phyloP scores from a whole-genome alignment of 1,140 invertebrate genomes.

The Nixonia krombeini region DNA sequence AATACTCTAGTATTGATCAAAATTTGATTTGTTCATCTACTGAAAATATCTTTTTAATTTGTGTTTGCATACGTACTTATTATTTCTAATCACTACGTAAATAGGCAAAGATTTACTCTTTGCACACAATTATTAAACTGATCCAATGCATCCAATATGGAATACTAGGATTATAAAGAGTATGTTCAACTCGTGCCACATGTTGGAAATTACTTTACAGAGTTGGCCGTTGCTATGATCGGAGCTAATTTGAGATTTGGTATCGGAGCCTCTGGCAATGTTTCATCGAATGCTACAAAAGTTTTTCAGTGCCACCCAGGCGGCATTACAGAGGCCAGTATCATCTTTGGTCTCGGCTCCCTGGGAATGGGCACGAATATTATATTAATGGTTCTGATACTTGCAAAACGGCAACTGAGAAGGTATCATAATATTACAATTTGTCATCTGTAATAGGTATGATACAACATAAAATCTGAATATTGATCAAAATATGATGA shows the following conservation, averaged over 20 bases:
- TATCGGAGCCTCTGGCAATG: conserved; percentile 76
- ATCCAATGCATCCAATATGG: too few relatives aligned
- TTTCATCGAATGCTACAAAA: conserved; percentile 78
- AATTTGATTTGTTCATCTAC: too few relatives aligned
- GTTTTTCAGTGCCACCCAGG: conserved; percentile 84
- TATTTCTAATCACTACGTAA: too few relatives aligned
- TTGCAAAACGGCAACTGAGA: conserved; percentile 81
- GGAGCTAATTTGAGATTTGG: conserved; percentile 83
- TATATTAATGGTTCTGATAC: conserved; percentile 84
- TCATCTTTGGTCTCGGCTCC: conserved; percentile 83
- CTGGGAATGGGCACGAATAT: conserved; percentile 88
- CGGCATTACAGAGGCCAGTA: conserved; percentile 83
- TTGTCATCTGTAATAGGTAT: background rate
- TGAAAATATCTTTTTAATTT: too few relatives aligned
- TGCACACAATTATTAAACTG: too few relatives aligned
- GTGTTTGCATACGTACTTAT: too few relatives aligned
- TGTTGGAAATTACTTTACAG: conserved; percentile 62
- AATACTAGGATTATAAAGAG: too few relatives aligned
- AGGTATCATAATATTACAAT: conserved; percentile 71
- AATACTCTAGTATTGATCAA: too few relatives aligned
- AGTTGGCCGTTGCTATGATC: conserved; percentile 81
- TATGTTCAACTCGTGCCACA: too few relatives aligned
- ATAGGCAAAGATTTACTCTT: too few relatives aligned
- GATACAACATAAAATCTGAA: background rate
- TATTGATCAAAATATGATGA: too few relatives aligned